These are phyloP conservation scores for Xestia ashworthii DNA, from an alignment of 2,888 invertebrate genomes.

Conservation along the genomic window DNA sequence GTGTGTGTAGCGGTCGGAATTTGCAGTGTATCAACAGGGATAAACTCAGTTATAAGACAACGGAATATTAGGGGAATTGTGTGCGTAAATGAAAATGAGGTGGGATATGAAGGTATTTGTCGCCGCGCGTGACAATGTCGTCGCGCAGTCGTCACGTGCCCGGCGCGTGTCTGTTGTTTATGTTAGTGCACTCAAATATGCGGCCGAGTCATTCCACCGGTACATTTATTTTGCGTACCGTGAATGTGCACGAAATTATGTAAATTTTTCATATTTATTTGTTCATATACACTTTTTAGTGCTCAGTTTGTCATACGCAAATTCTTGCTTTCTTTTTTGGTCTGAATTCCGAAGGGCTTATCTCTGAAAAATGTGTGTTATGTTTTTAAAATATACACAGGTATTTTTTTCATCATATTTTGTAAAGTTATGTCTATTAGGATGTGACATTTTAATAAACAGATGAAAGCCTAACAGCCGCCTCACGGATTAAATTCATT, in stretches of 20 bases:
- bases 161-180: conserved; percentile 34
- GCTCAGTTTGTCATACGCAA: conserved; percentile 25
- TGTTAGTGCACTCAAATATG: conserved; percentile 57
- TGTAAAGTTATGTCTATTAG: neutral
- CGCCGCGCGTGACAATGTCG: conserved; percentile 40
- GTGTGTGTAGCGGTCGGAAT: conserved; percentile 26
- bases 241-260: conserved; percentile 29
- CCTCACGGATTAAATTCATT: conserved; percentile 24
- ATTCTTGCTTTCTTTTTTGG: conserved; percentile 20
- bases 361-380: neutral
- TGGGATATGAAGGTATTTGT: conserved; percentile 45
- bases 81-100: conserved; percentile 40
- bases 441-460: neutral
- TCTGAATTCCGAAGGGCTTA: conserved; percentile 18
- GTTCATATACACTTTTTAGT: conserved; percentile 33
- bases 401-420: neutral
- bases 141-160: conserved; percentile 24
- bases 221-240: conserved; percentile 11
- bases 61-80: conserved; percentile 31
- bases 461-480: neutral
- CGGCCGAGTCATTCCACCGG: conserved; percentile 39
- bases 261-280: conserved; percentile 37
- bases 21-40: conserved; percentile 41
- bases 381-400: neutral
- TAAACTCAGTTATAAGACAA: conserved; percentile 27